These are phyloP conservation scores for Falco peregrinus DNA, from an alignment of 2,797 vertebrate species.

Conservation along the genomic window DNA sequence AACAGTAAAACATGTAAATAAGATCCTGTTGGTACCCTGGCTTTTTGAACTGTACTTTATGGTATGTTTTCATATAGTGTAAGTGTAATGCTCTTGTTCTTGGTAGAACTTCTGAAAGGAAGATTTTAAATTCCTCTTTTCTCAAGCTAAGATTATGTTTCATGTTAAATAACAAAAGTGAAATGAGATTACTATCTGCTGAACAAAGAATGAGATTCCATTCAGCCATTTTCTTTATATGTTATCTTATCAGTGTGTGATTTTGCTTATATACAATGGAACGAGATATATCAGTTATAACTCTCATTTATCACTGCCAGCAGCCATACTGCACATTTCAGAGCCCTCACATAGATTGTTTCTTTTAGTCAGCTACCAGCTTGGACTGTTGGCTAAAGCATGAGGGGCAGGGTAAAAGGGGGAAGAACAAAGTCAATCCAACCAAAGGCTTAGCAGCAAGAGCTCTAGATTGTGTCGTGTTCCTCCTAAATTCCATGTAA, in stretches of 20 bases:
- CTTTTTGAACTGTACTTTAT: slow-evolving; percentile 29
- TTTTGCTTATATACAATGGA: slow-evolving; percentile 42
- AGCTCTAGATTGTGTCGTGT: slow-evolving; percentile 1
- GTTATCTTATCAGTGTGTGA: slow-evolving; percentile 44
- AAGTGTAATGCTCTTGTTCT: background rate
- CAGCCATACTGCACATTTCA: background rate
- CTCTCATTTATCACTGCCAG: slow-evolving; percentile 32
- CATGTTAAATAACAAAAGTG: slow-evolving; percentile 27
- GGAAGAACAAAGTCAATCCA: background rate
- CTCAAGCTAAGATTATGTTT: slow-evolving; percentile 21
- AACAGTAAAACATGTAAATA: slow-evolving; percentile 45
- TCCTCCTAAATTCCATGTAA: slow-evolving; percentile 51
- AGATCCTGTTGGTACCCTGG: background rate
- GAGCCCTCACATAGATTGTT: background rate
- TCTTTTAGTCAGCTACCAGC: background rate
- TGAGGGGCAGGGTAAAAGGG: background rate
- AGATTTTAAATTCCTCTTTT: slow-evolving; percentile 30
- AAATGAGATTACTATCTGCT: slow-evolving; percentile 49
- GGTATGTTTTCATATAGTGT: background rate
- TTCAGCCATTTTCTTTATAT: slow-evolving; percentile 29
- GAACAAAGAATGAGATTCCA: slow-evolving; percentile 4
- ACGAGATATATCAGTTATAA: slow-evolving; percentile 29
- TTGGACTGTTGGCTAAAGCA: background rate
- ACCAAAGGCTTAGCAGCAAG: background rate
- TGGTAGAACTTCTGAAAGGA: slow-evolving; percentile 44